These are phyloP conservation scores for Erebia palarica DNA, from an alignment of 2,888 invertebrate species.

Conservation along the genomic window DNA sequence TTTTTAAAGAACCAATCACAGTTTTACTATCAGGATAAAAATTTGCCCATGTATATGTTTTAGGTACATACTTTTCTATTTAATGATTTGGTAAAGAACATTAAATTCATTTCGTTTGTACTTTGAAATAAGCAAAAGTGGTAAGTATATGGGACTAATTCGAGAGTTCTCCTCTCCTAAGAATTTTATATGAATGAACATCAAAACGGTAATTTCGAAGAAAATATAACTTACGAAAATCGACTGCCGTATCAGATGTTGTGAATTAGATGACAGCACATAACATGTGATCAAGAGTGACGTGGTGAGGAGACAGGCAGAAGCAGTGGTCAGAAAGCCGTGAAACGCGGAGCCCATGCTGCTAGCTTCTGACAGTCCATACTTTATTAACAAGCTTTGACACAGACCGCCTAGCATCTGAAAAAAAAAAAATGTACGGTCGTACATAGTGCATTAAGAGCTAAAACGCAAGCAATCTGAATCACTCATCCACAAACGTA, in stretches of 20 bases:
- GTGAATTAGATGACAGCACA: constrained; percentile 89
- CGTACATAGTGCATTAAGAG: too few relatives aligned
- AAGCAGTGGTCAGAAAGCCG: constrained; percentile 90
- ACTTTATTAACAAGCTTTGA: constrained; percentile 90
- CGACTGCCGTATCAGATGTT: constrained; percentile 89
- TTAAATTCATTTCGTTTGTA: background rate
- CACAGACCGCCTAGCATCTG: constrained; percentile 91
- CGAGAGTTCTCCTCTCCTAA: too few relatives aligned
- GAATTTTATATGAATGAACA: too few relatives aligned
- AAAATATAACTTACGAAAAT: constrained; percentile 87
- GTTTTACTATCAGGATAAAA: background rate
- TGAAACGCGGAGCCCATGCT: constrained; percentile 91
- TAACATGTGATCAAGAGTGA: constrained; percentile 89
- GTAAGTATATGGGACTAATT: too few relatives aligned
- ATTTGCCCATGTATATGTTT: background rate
- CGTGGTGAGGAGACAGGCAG: constrained; percentile 91
- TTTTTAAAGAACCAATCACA: background rate
- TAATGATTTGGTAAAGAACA: background rate
- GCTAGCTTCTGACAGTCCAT: constrained; percentile 87
- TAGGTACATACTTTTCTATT: background rate
- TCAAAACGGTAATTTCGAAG: background rate
- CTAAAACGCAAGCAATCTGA: too few relatives aligned
- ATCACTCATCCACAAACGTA: too few relatives aligned
- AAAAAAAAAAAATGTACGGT: constrained; percentile 20
- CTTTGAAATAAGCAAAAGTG: background rate